These are phyloP conservation scores for Alectoris magna DNA, from an alignment of 2,797 vertebrate species.

Conservation along the genomic window DNA sequence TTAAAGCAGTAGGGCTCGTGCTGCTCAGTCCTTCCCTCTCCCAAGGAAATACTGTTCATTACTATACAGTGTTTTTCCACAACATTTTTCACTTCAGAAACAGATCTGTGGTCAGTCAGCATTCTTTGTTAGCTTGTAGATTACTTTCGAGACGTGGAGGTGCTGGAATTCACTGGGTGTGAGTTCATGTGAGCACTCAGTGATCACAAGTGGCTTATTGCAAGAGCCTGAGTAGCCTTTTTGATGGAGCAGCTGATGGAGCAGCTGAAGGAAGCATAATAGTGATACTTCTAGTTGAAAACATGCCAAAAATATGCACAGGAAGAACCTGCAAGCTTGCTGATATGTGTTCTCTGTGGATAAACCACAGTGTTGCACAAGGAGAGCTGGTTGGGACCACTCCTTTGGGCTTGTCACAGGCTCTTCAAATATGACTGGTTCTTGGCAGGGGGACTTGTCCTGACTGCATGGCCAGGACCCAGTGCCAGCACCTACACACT, in stretches of 20 bases:
- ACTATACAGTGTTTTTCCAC: not conserved
- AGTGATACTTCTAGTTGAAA: not conserved
- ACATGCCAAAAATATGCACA: fast-evolving
- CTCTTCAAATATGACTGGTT: fast-evolving
- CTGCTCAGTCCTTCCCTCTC: not conserved
- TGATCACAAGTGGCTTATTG: not conserved
- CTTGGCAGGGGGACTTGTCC: not conserved
- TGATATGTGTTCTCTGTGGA: not conserved
- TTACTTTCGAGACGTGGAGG: not conserved
- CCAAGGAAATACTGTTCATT: not conserved
- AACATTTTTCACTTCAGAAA: not conserved
- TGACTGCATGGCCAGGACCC: not conserved
- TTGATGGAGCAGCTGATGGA: not conserved
- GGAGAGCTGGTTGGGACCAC: fast-evolving
- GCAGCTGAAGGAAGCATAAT: not conserved
- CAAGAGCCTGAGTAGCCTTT: not conserved
- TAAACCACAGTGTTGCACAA: fast-evolving
- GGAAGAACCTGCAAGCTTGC: not conserved
- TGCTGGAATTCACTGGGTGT: not conserved
- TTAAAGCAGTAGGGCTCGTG: not conserved
- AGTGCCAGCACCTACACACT: fast-evolving
- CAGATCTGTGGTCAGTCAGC: not conserved
- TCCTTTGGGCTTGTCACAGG: not conserved
- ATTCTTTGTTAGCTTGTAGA: not conserved
- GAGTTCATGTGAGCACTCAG: not conserved